Base-by-base conservation (phyloP, 2,888 invertebrate species). In the Diarsia rubi region DNA sequence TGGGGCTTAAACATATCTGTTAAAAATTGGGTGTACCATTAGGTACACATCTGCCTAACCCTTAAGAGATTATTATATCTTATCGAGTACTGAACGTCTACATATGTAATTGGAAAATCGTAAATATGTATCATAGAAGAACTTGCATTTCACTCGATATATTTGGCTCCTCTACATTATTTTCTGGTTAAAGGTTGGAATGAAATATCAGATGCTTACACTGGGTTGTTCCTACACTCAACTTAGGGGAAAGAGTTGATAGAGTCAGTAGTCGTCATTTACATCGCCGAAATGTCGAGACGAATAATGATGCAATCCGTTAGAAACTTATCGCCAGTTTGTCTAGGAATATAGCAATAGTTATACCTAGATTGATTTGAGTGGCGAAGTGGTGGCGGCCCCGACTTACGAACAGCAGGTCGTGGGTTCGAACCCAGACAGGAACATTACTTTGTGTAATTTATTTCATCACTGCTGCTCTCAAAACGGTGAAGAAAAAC, bases 271-370 rank as follows among this genome's bases (percentile, higher is more conserved):
- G 6, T n/a, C 4, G 19, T n/a, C 5, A 47, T 72, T 42, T 59
- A 42, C 21, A n/a, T 16, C 11, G n/a, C 54, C 78, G 19, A 63
- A 69, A 78, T 42, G 6, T 57, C 47, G 47, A 70, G 9, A 27
- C 12, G 21, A 31, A 8, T 3, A 3, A 57, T 79, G 63, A 76
- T 72, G 79, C 27, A 72, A 72, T 79, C 24, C 14, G 14, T 64
- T 63, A 21, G 42, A 78, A 79, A 63, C 42, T 63, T 16, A 57
- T 57, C 73, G 79, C 79, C 73, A 59, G 57, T 64, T 59, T 59
- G 79, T 77, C 79, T 77, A 52, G 31, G 44, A 59, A 19, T 31
- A n/a, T 21, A 11, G 27, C 6, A 6, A 11, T 44, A 24, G 8
- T n/a, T n/a, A n/a, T n/a, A n/a, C n/a, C n/a, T n/a, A n/a, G n/a